Percentiles rank a stretch among this genome's conserved stretches.
Conservation (phyloP, 2,113 vertebrate species). For the pig (Sus scrofa) region DNA sequence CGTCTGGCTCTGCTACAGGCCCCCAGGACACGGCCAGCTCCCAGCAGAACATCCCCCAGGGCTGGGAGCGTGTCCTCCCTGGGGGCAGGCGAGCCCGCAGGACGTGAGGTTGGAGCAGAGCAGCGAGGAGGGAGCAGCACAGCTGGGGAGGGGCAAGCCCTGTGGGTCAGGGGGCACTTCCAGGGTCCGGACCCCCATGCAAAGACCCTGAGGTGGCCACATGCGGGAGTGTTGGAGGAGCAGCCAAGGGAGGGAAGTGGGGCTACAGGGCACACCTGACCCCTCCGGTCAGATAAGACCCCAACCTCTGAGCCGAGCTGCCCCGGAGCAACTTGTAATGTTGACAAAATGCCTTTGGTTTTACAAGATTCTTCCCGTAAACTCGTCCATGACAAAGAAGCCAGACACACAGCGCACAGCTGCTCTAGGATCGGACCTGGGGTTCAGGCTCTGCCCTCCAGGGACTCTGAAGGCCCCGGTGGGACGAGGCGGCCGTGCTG, state of each 20-base stretch:
- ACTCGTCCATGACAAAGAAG: too few species aligned
- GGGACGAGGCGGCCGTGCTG: rapidly evolving
- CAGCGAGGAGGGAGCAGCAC: rapidly evolving
- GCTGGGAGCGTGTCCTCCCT: not conserved
- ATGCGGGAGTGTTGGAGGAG: too few species aligned
- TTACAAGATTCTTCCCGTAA: not conserved
- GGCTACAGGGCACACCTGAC: not conserved
- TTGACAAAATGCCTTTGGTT: not conserved
- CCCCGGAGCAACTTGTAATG: not conserved
- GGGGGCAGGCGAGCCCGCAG: rapidly evolving
- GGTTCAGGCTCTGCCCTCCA: not conserved
- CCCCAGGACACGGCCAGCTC: not conserved
- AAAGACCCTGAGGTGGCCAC: not conserved
- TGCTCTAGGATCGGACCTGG: not conserved
- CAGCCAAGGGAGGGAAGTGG: not conserved
- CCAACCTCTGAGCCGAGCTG: not conserved
- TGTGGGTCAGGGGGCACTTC: too few species aligned
- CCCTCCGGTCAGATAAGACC: not conserved
- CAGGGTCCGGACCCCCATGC: not conserved
- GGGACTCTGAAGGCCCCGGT: not conserved
- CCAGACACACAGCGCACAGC: not conserved
- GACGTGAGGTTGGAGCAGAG: not conserved
- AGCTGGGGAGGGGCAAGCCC: not conserved
- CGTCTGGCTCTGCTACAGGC: not conserved
- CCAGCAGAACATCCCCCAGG: not conserved